Evolutionary conservation across 2,113 vertebrate genomes (phyloP).

Genomic region (Galemys pyrenaicus): DNA sequence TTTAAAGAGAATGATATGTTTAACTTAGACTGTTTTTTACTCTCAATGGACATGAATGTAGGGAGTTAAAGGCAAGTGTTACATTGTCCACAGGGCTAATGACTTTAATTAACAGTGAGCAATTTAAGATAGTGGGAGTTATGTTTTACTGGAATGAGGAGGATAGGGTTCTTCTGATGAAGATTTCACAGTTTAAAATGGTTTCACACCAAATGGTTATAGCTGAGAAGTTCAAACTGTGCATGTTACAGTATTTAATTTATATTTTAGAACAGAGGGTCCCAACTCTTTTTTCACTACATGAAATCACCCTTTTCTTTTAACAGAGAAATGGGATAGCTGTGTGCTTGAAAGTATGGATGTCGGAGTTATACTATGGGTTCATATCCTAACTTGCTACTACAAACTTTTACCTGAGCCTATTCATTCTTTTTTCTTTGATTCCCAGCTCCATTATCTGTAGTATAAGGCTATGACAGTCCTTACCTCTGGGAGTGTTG

Average conservation of each 20-base stretch:
- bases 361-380: not conserved
- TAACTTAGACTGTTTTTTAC: conserved; percentile 21
- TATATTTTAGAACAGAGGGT: not conserved
- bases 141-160: not conserved
- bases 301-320: not conserved
- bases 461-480: not conserved
- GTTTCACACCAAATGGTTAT: not conserved
- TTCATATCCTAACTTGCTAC: not conserved
- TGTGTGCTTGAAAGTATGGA: not conserved
- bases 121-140: not conserved
- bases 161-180: not conserved
- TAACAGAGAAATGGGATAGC: not conserved
- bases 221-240: not conserved
- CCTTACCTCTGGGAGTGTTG: not conserved
- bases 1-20: conserved; percentile 44
- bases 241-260: not conserved
- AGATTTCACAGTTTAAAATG: not conserved
- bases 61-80: conserved; percentile 38
- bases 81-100: not conserved
- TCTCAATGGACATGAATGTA: conserved; percentile 23
- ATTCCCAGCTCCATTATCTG: not conserved
- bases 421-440: not conserved
- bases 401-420: not conserved
- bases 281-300: not conserved
- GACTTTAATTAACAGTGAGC: conserved; percentile 52